A percentile compares a stretch with the other conserved stretches of the same genome.
Evolutionary conservation across 1,140 invertebrate genomes (phyloP).

Genomic region (Drosophila carrolli): DNA sequence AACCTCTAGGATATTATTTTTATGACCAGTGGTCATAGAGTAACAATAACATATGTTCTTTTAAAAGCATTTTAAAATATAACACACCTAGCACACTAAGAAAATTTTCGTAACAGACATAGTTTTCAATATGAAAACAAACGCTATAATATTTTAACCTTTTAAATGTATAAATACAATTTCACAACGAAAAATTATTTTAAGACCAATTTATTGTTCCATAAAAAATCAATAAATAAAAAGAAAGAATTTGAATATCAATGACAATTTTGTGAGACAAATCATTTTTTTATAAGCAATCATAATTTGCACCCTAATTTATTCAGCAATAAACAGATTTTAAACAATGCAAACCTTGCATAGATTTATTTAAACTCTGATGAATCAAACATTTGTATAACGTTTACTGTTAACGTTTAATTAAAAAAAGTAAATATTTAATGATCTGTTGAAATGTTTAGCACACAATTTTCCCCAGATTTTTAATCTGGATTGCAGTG

Average conservation of each 20-base stretch:
- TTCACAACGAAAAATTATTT: too few species aligned
- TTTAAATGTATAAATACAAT: too few species aligned
- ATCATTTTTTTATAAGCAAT: background rate
- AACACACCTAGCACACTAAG: background rate
- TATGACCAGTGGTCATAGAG: too few species aligned
- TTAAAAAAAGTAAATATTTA: background rate
- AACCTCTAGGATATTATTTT: too few species aligned
- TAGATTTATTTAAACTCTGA: background rate
- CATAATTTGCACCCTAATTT: background rate
- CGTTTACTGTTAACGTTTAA: background rate
- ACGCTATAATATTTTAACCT: too few species aligned
- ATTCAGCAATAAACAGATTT: background rate
- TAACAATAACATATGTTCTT: background rate
- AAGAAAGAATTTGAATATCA: background rate
- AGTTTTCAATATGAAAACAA: too few species aligned
- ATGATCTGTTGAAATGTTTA: conserved; percentile 1
- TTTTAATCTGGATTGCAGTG: conserved; percentile 5
- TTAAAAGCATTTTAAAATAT: background rate
- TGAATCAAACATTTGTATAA: background rate
- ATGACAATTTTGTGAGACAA: background rate
- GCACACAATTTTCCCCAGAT: background rate
- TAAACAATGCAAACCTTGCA: background rate
- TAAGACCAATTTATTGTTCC: background rate
- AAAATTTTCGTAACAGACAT: background rate
- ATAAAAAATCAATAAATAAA: conserved; percentile 9